Percentiles rank a stretch among this genome's conserved stretches.
Evolutionary conservation across 1,140 invertebrate species (phyloP).

Genomic region (Bombyx mori): ASM3026992v2 NC_085130.1:6704501-6705000

Average conservation of each 20-base stretch:
- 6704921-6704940: constrained; percentile 49
- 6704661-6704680: constrained; percentile 47
- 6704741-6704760: constrained; percentile 52
- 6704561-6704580: constrained; percentile 52
- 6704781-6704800: constrained; percentile 44
- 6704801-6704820: constrained; percentile 45
- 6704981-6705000: constrained; percentile 46
- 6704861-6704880: constrained; percentile 24
- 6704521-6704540: constrained; percentile 36
- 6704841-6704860: constrained; percentile 34
- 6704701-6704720: constrained; percentile 54
- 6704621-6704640: constrained; percentile 35
- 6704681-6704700: constrained; percentile 48
- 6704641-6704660: constrained; percentile 40
- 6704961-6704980: constrained; percentile 46
- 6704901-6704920: constrained; percentile 47
- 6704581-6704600: constrained; percentile 44
- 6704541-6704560: constrained; percentile 44
- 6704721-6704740: constrained; percentile 43
- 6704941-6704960: constrained; percentile 46
- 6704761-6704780: constrained; percentile 58
- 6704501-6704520: constrained; percentile 47
- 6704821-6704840: constrained; percentile 13
- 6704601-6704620: constrained; percentile 43
- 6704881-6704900: constrained; percentile 55